Percentiles rank a stretch among this genome's conserved stretches.
These are phyloP conservation scores for Halisarca cf. caerulea DNA, from an alignment of 37 sponge, comb jelly and placozoan genomes.

Conservation along the genomic window DNA sequence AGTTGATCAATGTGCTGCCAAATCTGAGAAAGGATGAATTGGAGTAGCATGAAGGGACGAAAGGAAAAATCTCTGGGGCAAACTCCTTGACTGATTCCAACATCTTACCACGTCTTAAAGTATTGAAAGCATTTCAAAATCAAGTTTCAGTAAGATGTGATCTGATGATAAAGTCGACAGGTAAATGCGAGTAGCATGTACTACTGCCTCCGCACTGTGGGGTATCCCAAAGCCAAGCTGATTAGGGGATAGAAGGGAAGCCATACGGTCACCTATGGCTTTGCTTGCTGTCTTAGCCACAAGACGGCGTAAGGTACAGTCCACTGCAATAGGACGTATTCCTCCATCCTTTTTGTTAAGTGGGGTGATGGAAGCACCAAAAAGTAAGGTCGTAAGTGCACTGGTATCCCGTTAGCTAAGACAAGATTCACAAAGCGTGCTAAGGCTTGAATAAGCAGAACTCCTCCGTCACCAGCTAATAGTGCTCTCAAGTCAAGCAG, in stretches of 20 bases:
- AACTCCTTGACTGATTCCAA: not conserved
- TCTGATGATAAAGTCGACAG: not conserved
- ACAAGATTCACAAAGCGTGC: constrained; percentile 27
- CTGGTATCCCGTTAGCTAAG: constrained; percentile 24
- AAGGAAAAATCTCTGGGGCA: constrained; percentile 3
- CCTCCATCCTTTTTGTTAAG: constrained; percentile 45
- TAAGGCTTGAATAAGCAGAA: constrained; percentile 20
- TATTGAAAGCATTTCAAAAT: constrained; percentile 29
- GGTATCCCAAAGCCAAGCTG: constrained; percentile 14
- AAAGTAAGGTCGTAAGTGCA: constrained; percentile 30
- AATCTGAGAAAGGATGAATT: not conserved
- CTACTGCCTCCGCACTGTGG: constrained; percentile 1
- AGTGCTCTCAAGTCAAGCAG: constrained; percentile 31
- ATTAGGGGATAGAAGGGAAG: constrained; percentile 1
- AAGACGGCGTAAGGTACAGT: constrained; percentile 34
- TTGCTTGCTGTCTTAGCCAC: constrained; percentile 34
- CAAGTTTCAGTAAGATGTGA: not conserved
- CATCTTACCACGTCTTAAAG: constrained; percentile 11
- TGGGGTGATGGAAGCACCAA: constrained; percentile 48
- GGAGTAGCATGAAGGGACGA: not conserved
- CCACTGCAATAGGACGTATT: constrained; percentile 54
- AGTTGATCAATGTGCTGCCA: not conserved
- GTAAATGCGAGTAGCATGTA: constrained; percentile 1
- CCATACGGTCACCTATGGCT: not conserved
- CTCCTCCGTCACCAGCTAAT: constrained; percentile 17